Evolutionary conservation across 2,113 vertebrate genomes (phyloP).

Genomic region (Tor tambroides): DNA sequence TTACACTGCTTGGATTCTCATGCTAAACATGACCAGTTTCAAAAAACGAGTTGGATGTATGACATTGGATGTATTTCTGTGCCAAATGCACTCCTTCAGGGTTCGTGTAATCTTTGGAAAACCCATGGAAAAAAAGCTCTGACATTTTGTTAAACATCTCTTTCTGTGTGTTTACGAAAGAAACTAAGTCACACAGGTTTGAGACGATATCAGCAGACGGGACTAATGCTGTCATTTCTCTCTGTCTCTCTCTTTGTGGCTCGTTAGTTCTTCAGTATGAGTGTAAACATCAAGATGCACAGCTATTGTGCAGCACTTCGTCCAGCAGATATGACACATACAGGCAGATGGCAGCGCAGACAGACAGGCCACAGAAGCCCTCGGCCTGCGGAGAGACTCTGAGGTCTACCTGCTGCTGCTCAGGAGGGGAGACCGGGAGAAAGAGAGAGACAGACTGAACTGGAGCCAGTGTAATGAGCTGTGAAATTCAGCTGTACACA

Average conservation of each 20-base stretch:
- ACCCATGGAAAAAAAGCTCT: background rate
- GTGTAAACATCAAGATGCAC: constrained; percentile 16
- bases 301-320: constrained; percentile 26
- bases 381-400: constrained; percentile 23
- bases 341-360: constrained; percentile 31
- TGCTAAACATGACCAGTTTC: no score
- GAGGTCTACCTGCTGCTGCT: constrained; percentile 58
- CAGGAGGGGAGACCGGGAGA: background rate
- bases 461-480: constrained; percentile 22
- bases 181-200: background rate
- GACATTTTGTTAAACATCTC: background rate
- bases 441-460: background rate
- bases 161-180: background rate
- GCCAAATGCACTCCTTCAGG: no score
- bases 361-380: constrained; percentile 1
- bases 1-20: no score
- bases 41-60: no score
- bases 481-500: constrained; percentile 40
- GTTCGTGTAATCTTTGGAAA: no score
- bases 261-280: constrained; percentile 46
- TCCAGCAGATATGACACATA: constrained; percentile 39
- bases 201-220: background rate
- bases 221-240: background rate
- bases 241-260: constrained; percentile 40
- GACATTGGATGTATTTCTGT: no score